Evolutionary conservation across 2,797 vertebrate species (phyloP).

Genomic region (Telmatherina bonti): DNA sequence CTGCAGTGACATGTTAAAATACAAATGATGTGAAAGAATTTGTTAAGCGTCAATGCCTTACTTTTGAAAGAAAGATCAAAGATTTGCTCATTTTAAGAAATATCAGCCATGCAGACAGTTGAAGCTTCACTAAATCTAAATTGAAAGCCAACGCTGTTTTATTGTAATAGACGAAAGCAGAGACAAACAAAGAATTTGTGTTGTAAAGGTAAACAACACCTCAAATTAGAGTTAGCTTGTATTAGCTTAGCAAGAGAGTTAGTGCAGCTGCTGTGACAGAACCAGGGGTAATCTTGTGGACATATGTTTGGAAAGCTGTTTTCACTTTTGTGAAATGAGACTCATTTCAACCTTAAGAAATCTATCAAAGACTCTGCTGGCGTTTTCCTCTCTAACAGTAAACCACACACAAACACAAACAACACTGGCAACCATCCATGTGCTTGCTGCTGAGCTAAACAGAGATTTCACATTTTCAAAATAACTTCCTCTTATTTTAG

Average conservation of each 20-base stretch:
- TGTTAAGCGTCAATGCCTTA: neutral
- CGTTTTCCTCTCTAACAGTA: neutral
- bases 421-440: neutral
- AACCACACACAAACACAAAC: constrained; percentile 19
- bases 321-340: constrained; percentile 37
- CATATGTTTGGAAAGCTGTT: constrained; percentile 22
- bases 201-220: neutral
- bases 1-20: neutral
- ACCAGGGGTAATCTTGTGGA: constrained; percentile 24
- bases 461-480: constrained; percentile 3
- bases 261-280: constrained; percentile 38
- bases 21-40: neutral
- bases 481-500: neutral
- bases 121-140: constrained; percentile 15
- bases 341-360: constrained; percentile 26
- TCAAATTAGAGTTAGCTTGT: constrained; percentile 12
- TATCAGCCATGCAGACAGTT: neutral
- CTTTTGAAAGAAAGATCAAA: neutral
- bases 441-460: constrained; percentile 5
- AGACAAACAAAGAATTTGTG: neutral
- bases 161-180: constrained; percentile 10
- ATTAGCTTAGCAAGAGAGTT: constrained; percentile 9
- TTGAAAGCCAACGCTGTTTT: constrained; percentile 16
- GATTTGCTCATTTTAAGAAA: neutral
- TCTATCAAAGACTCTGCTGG: neutral